Evolutionary conservation across 1,140 invertebrate genomes (phyloP), one percentile per base, ranked within the genome.

Genomic region (Popillia japonica): DNA sequence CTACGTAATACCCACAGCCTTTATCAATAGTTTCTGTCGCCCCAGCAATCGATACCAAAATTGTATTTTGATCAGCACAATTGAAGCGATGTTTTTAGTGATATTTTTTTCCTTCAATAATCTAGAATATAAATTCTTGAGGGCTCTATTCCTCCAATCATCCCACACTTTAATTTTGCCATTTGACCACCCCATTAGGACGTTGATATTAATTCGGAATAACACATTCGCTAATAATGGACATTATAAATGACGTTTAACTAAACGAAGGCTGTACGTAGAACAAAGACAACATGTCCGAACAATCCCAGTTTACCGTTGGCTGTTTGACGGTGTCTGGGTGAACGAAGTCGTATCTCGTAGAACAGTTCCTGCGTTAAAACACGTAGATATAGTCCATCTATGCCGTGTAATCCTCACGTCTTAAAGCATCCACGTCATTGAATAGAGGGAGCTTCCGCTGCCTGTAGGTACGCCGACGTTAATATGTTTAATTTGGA

Each of bases 401-500:
- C 48, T 55, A 55, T 68, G 61, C 61, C 22, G 61, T 68, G 61
- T 68, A 68, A 68, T 68, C 61, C 61, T 68, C 22, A 34, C 61
- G 61, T 68, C 61, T 68, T 68, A 68, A 68, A 68, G 27, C 61
- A 68, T 68, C 61, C 61, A 68, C 61, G 61, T 68, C 61, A 68
- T 68, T 68, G 61, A 34, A 68, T 68, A 22, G 61, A 68, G 22
- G 61, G 61, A 23, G 27, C 61, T 14, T 7, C 61, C 61, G 6
- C 48, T 55, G 14, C 48, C 11, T 14, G 14, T 14, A 6, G 61
- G 61, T 22, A 17, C 22, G 61, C 4, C 22, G 61, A 68, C 61
- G 61, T 68, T 68, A 68, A 68, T 68, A 68, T 68, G 61, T 68
- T 68, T 68, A 68, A 68, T 68, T 68, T 68, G 61, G 61, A 27